These are phyloP conservation scores for Microplitis deprimator DNA, from an alignment of 2,888 invertebrate genomes.

Conservation along the genomic window DNA sequence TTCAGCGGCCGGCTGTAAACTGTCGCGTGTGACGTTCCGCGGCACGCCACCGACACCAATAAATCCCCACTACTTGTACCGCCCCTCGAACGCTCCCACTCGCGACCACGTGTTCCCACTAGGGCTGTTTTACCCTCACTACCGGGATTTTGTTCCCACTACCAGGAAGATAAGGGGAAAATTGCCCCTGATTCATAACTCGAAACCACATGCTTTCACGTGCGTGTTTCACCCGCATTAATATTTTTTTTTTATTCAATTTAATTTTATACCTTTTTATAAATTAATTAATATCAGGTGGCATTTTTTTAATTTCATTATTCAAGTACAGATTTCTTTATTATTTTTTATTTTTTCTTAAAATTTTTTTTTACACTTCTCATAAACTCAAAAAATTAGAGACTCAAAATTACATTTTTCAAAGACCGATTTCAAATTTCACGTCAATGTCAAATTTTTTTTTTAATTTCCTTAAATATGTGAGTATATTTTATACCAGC, in stretches of 20 bases:
- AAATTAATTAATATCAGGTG: too few relatives aligned
- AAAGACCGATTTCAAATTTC: too few relatives aligned
- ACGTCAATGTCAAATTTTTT: too few relatives aligned
- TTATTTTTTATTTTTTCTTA: too few relatives aligned
- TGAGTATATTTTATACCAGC: too few relatives aligned
- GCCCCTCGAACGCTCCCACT: conserved; percentile 17
- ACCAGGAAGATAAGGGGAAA: background rate
- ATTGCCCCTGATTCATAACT: conserved; percentile 22
- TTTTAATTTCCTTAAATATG: too few relatives aligned
- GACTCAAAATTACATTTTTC: too few relatives aligned
- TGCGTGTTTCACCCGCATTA: conserved; percentile 13
- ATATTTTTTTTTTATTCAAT: background rate
- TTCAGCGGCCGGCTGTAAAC: conserved; percentile 68
- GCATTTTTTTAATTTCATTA: too few relatives aligned
- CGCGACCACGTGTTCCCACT: background rate
- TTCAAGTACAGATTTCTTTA: too few relatives aligned
- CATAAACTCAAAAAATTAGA: too few relatives aligned
- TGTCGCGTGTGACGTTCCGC: conserved; percentile 67
- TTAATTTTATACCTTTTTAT: background rate
- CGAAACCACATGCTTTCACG: conserved; percentile 22
- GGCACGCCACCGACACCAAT: conserved; percentile 64
- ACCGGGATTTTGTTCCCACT: background rate
- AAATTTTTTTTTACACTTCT: too few relatives aligned
- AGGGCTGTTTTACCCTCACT: conserved; percentile 16
- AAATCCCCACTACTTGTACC: conserved; percentile 53